A percentile compares a stretch with the other conserved stretches of the same genome.
Conservation (phyloP, 2,888 invertebrate genomes). For the Elegia similella region DNA sequence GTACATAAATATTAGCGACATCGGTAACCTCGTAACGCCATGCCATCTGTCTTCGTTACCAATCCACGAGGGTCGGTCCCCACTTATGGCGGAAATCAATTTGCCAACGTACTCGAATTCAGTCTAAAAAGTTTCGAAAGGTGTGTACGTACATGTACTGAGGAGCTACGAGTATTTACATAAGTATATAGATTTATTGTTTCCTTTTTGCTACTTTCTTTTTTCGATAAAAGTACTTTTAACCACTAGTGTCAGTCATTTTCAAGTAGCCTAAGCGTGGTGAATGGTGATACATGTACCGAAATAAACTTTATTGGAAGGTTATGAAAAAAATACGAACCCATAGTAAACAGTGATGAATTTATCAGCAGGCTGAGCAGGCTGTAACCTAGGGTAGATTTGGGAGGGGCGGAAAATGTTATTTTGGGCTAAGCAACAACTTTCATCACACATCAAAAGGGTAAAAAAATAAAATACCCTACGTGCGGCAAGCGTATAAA, state of each 20-base stretch:
- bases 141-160: not conserved
- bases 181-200: not conserved
- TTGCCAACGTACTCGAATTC: constrained; percentile 35
- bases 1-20: constrained; percentile 19
- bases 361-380: not conserved
- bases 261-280: not conserved
- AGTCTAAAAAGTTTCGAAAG: constrained; percentile 19
- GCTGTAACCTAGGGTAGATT: no score
- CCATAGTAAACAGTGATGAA: no score
- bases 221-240: no score
- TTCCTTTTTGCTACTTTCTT: not conserved
- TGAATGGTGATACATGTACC: no score
- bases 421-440: no score
- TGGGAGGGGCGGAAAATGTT: no score
- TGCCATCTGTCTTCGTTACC: constrained; percentile 59
- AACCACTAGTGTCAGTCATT: no score
- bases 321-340: no score
- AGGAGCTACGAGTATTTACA: not conserved
- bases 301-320: no score
- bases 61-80: constrained; percentile 38
- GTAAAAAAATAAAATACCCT: no score
- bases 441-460: no score
- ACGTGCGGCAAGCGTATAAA: no score
- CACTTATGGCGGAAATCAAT: constrained; percentile 38
- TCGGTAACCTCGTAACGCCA: constrained; percentile 36